These are phyloP conservation scores for Spilosoma lubricipeda DNA, from an alignment of 2,888 invertebrate genomes.

Conservation along the genomic window DNA sequence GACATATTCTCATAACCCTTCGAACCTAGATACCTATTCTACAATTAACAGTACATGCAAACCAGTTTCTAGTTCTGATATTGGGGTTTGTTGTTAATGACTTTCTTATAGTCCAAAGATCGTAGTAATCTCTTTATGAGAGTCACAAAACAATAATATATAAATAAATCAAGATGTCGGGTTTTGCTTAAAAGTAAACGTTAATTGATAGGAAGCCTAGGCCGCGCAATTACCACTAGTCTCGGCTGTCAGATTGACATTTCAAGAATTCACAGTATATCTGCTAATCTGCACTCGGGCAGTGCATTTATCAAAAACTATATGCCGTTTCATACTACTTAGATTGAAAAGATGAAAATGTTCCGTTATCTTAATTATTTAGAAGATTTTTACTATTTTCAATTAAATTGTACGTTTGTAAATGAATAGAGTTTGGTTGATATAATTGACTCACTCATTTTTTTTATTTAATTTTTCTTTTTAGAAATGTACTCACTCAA, in stretches of 20 bases:
- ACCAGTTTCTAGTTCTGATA: not conserved
- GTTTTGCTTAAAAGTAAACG: slow-evolving; percentile 20
- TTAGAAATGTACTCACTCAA: not conserved
- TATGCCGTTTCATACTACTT: slow-evolving; percentile 44
- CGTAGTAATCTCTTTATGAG: not conserved
- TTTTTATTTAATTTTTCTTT: not conserved
- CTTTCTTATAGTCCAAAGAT: not conserved
- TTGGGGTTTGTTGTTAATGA: not conserved
- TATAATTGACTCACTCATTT: not conserved
- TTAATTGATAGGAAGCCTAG: slow-evolving; percentile 53
- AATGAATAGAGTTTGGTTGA: not conserved
- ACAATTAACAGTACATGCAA: not conserved
- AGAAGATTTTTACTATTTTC: no score
- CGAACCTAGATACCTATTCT: not conserved
- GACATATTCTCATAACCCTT: not conserved
- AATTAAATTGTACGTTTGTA: not conserved
- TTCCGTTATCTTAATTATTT: not conserved
- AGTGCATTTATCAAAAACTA: slow-evolving; percentile 63
- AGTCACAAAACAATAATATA: not conserved
- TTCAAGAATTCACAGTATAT: slow-evolving; percentile 62
- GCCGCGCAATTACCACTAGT: slow-evolving; percentile 70
- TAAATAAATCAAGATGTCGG: not conserved
- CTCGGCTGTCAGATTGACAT: slow-evolving; percentile 64
- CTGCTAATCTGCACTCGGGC: slow-evolving; percentile 63
- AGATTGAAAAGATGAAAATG: not conserved